These are phyloP conservation scores for Theonella swinhoei DNA, from an alignment of 37 sponge, comb jelly and placozoan genomes.

Conservation along the genomic window DNA sequence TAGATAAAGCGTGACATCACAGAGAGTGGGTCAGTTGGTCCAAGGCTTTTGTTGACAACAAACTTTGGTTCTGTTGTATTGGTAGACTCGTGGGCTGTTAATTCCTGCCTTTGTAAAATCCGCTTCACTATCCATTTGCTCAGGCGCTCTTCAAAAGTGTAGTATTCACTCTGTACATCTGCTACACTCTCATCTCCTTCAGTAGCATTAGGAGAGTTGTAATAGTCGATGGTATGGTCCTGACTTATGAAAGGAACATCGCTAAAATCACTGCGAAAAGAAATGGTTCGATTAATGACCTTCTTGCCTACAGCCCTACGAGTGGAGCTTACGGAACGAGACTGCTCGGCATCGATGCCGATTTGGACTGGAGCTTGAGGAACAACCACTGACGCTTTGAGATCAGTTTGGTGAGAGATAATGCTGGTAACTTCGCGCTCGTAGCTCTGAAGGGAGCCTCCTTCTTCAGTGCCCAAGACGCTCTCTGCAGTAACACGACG, in stretches of 20 bases:
- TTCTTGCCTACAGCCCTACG: slow-evolving; percentile 40
- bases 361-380: slow-evolving; percentile 40
- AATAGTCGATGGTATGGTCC: background rate
- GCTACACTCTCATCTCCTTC: slow-evolving; percentile 10
- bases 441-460: slow-evolving; percentile 59
- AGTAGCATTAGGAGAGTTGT: background rate
- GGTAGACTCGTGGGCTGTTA: background rate
- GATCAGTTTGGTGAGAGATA: slow-evolving; percentile 14
- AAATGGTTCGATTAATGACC: slow-evolving; percentile 50
- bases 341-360: slow-evolving; percentile 47
- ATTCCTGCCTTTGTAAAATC: background rate
- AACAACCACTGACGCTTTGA: slow-evolving; percentile 25
- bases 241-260: slow-evolving; percentile 9
- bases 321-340: slow-evolving; percentile 13
- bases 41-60: background rate
- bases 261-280: slow-evolving; percentile 45
- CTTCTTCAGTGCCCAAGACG: slow-evolving; percentile 60
- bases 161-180: slow-evolving; percentile 1
- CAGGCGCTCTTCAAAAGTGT: slow-evolving; percentile 56
- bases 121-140: slow-evolving; percentile 56
- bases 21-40: background rate
- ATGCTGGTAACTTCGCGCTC: slow-evolving; percentile 43
- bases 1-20: background rate
- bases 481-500: slow-evolving; percentile 5
- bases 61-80: background rate